Conservation (phyloP, 1,140 invertebrate genomes). For the Drosophila watanabei region DNA sequence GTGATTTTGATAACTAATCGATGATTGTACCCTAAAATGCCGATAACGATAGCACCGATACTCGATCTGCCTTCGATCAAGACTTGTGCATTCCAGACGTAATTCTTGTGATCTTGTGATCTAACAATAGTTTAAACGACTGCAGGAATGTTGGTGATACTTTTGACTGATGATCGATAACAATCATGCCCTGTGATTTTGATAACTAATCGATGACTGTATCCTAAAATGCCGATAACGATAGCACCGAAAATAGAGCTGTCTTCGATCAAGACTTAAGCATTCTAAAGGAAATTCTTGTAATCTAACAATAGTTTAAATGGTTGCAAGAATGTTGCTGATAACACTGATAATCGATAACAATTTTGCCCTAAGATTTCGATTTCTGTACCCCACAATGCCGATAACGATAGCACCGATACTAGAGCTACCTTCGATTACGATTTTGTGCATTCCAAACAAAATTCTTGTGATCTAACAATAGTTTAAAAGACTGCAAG, state of each 20-base stretch:
- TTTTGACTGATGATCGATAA: background rate
- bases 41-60: background rate
- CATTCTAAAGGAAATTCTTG: background rate
- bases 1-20: no score
- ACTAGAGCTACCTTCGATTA: background rate
- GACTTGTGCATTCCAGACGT: background rate
- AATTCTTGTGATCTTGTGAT: background rate
- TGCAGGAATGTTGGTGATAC: background rate
- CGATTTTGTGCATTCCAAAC: background rate
- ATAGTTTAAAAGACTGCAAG: background rate
- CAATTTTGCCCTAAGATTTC: background rate
- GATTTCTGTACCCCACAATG: background rate
- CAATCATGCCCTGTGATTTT: background rate
- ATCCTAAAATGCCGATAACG: background rate
- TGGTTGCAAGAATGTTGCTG: background rate
- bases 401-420: background rate
- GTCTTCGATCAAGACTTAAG: background rate
- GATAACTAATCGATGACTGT: slow-evolving; percentile 10
- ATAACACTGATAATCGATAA: background rate
- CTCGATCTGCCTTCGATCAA: background rate
- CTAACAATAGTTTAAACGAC: background rate
- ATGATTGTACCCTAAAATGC: no score
- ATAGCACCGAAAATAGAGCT: background rate
- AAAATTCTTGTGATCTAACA: background rate
- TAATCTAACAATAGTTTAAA: background rate